Evolutionary conservation across 2,797 vertebrate genomes (phyloP).

Genomic region (Hemitrygon akajei): DNA sequence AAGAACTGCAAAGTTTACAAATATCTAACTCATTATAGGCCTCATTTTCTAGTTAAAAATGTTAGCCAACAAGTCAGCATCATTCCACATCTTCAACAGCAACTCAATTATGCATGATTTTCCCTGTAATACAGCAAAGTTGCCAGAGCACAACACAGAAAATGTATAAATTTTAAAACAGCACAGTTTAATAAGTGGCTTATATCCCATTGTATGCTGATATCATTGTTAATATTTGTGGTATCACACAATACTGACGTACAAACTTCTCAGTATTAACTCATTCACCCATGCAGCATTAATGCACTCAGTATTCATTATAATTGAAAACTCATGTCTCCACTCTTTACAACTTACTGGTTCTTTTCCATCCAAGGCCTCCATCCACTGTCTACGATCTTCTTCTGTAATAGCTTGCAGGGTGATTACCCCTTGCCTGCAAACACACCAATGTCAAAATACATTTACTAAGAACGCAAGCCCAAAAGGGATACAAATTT

Average conservation of each 20-base stretch:
- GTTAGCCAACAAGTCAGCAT: not conserved
- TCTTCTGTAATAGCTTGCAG: slow-evolving; percentile 89
- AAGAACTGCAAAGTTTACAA: not conserved
- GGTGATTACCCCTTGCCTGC: slow-evolving; percentile 79
- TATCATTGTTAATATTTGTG: not conserved
- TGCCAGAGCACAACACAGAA: not conserved
- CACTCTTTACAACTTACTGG: slow-evolving; percentile 64
- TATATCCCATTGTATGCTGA: not conserved
- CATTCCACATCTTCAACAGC: not conserved
- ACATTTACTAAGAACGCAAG: not conserved
- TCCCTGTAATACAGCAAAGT: not conserved
- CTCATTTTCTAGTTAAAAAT: not conserved
- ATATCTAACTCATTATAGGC: not conserved
- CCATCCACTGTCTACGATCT: slow-evolving; percentile 87
- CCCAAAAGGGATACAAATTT: not conserved
- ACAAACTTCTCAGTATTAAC: not conserved
- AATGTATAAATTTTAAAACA: not conserved
- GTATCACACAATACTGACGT: not conserved
- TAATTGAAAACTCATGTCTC: not conserved
- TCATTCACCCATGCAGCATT: not conserved
- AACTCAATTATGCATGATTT: not conserved
- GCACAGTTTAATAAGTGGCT: too few species aligned
- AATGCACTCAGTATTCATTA: slow-evolving; percentile 39
- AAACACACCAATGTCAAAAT: slow-evolving; percentile 39
- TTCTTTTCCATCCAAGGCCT: slow-evolving; percentile 92